Base-by-base conservation (phyloP, 2,113 vertebrate species). In the Montifringilla adamsi region DNA sequence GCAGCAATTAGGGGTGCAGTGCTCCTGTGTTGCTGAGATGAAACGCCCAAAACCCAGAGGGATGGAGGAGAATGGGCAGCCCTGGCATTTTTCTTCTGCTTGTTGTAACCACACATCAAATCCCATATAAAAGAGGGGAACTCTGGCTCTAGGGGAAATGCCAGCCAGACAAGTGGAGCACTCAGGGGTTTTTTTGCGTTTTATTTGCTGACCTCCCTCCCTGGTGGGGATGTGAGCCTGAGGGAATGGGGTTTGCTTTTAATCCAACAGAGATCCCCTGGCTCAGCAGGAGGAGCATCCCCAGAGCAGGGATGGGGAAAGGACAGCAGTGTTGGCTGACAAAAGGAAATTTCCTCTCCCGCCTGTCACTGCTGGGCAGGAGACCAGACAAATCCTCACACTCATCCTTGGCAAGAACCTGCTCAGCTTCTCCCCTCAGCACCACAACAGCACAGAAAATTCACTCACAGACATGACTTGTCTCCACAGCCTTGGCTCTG, bases 1-100 rank as follows among this genome's bases (percentile, higher is more conserved):
- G 69, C 82, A 63, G 56, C 94, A 90, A 53, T 95, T 78, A 94
- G 86, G 63, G 76, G 50, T 22, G 52, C 52, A 33, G 80, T 3
- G 52, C 82, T 70, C 12, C 18, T 28, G 66, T 8, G 31, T 3
- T 67, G 76, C 86, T 56, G 17, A 84, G 81, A 83, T 72, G 83
- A 93, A 95, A 93, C 68, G 52, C 26, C 83, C 84, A 50, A 46
- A 47, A 59, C 72, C 47, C 33, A 26, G 50, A 27, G 41, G 79
- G 39, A 11, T 9, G 30, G 50, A 78, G 41, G 22, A 70, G 41
- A 87, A 39, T 0, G 9, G n/a, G 78, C 44, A 87, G 91, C 92
- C 50, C 84, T 59, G 69, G 63, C 53, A 39, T 30, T 13, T n/a
- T 16, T 15, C 56, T 55, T 44, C 27, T 35, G 13, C n/a, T 44